Evolutionary conservation across 2,888 invertebrate genomes (phyloP).

Genomic region (Conistra vaccinii): DNA sequence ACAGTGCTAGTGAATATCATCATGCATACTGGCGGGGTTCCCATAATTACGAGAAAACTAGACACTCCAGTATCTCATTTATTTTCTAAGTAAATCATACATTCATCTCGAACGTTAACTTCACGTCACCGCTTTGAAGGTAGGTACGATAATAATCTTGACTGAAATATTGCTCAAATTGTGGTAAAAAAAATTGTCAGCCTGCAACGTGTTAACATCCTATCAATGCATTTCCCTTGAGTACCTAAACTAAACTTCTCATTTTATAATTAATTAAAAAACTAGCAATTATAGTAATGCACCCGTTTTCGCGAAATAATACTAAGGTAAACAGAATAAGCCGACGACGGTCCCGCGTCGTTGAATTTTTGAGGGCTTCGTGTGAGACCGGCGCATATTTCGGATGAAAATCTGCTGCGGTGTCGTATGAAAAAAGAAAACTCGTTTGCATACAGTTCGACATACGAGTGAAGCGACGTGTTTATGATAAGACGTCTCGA

Average conservation of each 20-base stretch:
- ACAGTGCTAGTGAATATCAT: not conserved
- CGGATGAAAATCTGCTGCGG: conserved; percentile 81
- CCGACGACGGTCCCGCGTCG: conserved; percentile 73
- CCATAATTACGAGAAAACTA: not conserved
- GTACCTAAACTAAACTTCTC: not conserved
- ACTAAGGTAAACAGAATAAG: conserved; percentile 76
- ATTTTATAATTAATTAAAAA: conserved; percentile 31
- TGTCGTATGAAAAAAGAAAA: conserved; percentile 81
- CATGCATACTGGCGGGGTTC: not conserved
- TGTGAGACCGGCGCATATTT: conserved; percentile 83
- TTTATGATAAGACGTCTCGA: conserved; percentile 39
- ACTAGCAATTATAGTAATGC: conserved; percentile 62
- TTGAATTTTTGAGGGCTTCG: conserved; percentile 86
- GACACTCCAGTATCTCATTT: too few species aligned
- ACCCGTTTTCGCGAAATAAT: conserved; percentile 46
- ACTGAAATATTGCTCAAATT: rapidly evolving
- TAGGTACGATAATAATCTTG: not conserved
- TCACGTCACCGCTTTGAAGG: too few species aligned
- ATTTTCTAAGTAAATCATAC: not conserved
- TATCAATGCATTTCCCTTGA: conserved; percentile 19
- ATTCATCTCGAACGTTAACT: not conserved
- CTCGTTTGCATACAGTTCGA: conserved; percentile 71
- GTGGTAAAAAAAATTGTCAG: not conserved
- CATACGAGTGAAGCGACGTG: conserved; percentile 60
- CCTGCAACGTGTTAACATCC: not conserved